Evolutionary conservation across 2,888 invertebrate genomes (phyloP).

Genomic region (Orthosia gracilis): DNA sequence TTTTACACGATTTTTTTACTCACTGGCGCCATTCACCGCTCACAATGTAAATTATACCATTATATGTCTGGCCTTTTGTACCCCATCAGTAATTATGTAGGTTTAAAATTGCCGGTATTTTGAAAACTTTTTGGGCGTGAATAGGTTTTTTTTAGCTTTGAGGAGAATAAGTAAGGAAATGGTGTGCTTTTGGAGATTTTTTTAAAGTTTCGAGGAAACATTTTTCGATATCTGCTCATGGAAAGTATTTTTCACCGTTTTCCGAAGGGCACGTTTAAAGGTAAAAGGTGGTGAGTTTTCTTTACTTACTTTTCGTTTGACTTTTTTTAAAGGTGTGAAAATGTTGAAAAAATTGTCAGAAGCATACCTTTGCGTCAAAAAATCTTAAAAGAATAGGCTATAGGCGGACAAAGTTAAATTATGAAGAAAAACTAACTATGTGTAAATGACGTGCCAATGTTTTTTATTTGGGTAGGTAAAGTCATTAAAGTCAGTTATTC

Average conservation of each 20-base stretch:
- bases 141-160: conserved; percentile 23
- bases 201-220: neutral
- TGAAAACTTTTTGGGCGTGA: conserved; percentile 11
- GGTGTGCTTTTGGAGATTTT: neutral
- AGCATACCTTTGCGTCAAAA: neutral
- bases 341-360: neutral
- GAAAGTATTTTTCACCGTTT: neutral
- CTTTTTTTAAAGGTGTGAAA: neutral
- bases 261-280: neutral
- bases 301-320: neutral
- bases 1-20: conserved; percentile 79
- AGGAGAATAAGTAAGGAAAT: conserved; percentile 8
- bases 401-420: no score
- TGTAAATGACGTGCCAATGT: no score
- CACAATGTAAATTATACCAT: conserved; percentile 66
- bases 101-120: conserved; percentile 31
- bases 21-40: conserved; percentile 65
- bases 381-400: no score
- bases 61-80: conserved; percentile 63
- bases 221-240: neutral
- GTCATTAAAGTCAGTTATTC: no score
- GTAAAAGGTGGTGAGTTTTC: neutral
- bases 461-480: no score
- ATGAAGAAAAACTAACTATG: no score
- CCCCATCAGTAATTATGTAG: conserved; percentile 54